phyloP scores from a whole-genome alignment of 2,888 invertebrate species.

The Tryphoninae sp. region DNA sequence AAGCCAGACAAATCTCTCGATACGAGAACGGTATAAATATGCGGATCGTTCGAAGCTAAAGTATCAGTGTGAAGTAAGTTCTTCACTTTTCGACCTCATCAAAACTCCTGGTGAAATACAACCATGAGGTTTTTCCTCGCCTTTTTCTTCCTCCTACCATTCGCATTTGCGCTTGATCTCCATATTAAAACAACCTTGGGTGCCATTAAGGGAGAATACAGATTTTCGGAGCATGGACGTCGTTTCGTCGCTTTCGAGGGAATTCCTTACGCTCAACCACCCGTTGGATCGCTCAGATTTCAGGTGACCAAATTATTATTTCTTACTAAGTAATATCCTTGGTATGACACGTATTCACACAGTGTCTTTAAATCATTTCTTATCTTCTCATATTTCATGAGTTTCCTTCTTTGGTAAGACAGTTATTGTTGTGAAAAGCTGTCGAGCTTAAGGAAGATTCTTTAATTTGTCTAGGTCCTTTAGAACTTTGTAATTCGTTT shows the following conservation, averaged over 20 bases:
- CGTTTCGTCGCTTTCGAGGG: slow-evolving; percentile 75
- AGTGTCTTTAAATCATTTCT: too few species aligned
- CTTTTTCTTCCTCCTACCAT: slow-evolving; percentile 57
- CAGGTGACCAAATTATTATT: slow-evolving; percentile 65
- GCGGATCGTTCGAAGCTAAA: not conserved
- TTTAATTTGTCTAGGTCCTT: too few species aligned
- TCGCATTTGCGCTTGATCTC: slow-evolving; percentile 66
- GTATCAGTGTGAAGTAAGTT: slow-evolving; percentile 25
- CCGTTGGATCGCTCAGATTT: slow-evolving; percentile 74
- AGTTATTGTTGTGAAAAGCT: too few species aligned
- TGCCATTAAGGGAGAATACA: slow-evolving; percentile 71
- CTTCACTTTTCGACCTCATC: slow-evolving; percentile 6
- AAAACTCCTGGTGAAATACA: not conserved
- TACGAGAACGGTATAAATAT: slow-evolving; percentile 51
- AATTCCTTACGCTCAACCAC: slow-evolving; percentile 75
- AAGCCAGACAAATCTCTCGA: not conserved
- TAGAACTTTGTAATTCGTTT: too few species aligned
- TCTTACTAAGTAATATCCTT: not conserved
- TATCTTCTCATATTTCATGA: too few species aligned
- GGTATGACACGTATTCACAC: too few species aligned
- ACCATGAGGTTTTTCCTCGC: slow-evolving; percentile 58
- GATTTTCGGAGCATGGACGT: slow-evolving; percentile 71
- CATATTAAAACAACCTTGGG: slow-evolving; percentile 71
- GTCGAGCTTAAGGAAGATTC: too few species aligned
- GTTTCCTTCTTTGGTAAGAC: too few species aligned